phyloP scores from a whole-genome alignment of 1,140 invertebrate genomes.

The Apis cerana region DNA sequence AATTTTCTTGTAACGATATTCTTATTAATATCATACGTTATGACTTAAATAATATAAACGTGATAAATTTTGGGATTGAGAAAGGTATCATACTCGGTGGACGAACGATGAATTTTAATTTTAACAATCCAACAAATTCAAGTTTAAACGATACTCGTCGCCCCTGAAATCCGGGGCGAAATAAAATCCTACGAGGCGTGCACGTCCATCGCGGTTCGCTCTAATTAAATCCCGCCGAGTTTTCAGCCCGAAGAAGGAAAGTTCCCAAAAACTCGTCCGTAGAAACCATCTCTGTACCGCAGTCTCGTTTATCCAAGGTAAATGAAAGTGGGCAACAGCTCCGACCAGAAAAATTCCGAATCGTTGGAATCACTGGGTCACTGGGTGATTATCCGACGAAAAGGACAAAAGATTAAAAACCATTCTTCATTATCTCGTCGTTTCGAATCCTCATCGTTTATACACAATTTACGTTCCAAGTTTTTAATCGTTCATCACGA shows the following conservation, averaged over 20 bases:
- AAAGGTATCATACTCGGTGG: too few relatives aligned
- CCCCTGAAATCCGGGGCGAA: neutral
- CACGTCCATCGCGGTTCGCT: neutral
- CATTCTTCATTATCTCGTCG: neutral
- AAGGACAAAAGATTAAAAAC: neutral
- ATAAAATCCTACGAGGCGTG: constrained; percentile 5
- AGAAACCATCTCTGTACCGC: neutral
- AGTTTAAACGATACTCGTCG: neutral
- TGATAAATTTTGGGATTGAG: too few relatives aligned
- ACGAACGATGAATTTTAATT: too few relatives aligned
- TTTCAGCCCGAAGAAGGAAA: neutral
- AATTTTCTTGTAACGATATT: too few relatives aligned
- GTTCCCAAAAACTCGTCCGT: constrained; percentile 2
- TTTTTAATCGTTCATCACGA: too few relatives aligned
- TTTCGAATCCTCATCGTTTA: too few relatives aligned
- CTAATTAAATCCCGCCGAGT: constrained; percentile 22
- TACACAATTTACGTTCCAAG: too few relatives aligned
- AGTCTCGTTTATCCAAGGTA: constrained; percentile 17
- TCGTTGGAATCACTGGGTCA: constrained; percentile 15
- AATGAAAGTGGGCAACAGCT: constrained; percentile 18
- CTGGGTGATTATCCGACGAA: neutral
- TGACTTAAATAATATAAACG: too few relatives aligned
- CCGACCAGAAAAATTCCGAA: constrained; percentile 9
- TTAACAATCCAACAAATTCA: neutral
- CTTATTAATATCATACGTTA: too few relatives aligned